Evolutionary conservation across 1,140 invertebrate species (phyloP), one percentile per base, ranked within the genome.

Genomic region (Lepidotrigona ventralis): DNA sequence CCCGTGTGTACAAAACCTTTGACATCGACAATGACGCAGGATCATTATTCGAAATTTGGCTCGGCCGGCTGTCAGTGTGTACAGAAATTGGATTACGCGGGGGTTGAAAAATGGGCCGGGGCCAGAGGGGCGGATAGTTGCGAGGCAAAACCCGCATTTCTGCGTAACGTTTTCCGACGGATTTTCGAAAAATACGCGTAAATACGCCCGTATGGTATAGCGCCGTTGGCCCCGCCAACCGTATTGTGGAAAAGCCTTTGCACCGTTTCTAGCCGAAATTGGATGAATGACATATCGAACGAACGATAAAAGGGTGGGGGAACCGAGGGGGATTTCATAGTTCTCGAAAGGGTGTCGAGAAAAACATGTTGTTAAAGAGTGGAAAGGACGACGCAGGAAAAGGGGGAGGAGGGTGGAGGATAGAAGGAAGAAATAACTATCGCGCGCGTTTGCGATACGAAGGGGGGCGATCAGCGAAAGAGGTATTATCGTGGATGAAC

Each of bases 181-280:
- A 92, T 93, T 92, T 92, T 90, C 84, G 86, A 92, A 93, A 94
- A 92, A 92, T 91, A 91, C 86, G 86, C 87, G 90, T 93, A 94
- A 94, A 94, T 93, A 93, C 88, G 86, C 93, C 93, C 93, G 93
- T 94, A 94, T 94, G 92, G 87, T 90, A 85, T 46, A 33, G 33
- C 33, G 17, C 51, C 26, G 33, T 17, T 39, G 2, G 17, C 81
- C 81, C 80, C 39, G 39, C 39, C 39, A 8, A 84, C 83, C 81
- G 85, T 91, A 93, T 92, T 91, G 85, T 92, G 91, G 90, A 93
- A 23, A 92, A 91, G 72, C 86, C 74, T 88, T 29, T 51, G 73
- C 64, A 58, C 72, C 77, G 81, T 84, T 84, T 83, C 84, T 80
- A 56, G 63, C 33, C 29, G 81, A 87, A 88, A 89, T 89, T 68